These are phyloP conservation scores for Drosophila yooni DNA, from an alignment of 2,888 invertebrate species.

Conservation along the genomic window DNA sequence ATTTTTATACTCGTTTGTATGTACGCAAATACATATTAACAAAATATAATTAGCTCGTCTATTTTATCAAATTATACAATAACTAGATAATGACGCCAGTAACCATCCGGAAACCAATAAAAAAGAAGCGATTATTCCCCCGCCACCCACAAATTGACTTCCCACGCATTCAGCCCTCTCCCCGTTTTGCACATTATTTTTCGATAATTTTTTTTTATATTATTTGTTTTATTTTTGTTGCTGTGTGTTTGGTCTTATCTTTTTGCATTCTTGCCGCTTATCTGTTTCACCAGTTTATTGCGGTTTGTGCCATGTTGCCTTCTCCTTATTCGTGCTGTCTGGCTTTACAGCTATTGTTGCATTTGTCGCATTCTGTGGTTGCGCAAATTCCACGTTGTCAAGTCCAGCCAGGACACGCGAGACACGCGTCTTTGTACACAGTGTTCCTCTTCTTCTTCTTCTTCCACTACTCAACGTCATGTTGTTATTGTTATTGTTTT, in stretches of 20 bases:
- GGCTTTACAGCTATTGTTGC: slow-evolving; percentile 74
- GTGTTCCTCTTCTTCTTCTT: slow-evolving; percentile 11
- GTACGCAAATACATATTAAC: slow-evolving; percentile 13
- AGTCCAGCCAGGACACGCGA: slow-evolving; percentile 46
- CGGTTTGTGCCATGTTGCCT: slow-evolving; percentile 39
- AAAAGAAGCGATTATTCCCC: not conserved
- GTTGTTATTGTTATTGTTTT: slow-evolving; percentile 9
- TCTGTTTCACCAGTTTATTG: slow-evolving; percentile 44
- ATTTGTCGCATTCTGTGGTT: slow-evolving; percentile 74
- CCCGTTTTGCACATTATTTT: slow-evolving; percentile 11
- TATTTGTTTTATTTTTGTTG: not conserved
- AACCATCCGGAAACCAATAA: slow-evolving; percentile 6
- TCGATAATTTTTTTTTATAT: not conserved
- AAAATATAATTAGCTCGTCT: slow-evolving; percentile 38
- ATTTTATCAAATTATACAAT: slow-evolving; percentile 34
- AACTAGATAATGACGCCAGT: slow-evolving; percentile 33
- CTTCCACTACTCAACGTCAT: slow-evolving; percentile 3
- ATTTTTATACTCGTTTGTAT: slow-evolving; percentile 2
- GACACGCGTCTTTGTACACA: slow-evolving; percentile 48
- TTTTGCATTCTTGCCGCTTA: slow-evolving; percentile 56
- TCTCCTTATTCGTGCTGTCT: slow-evolving; percentile 34
- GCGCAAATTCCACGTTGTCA: slow-evolving; percentile 43
- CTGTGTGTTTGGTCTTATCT: slow-evolving; percentile 10
- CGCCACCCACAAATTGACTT: slow-evolving; percentile 3
- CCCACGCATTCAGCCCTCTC: slow-evolving; percentile 18